Evolutionary conservation across 2,888 invertebrate species (phyloP).

Genomic region (Pseudococcus viburni): DNA sequence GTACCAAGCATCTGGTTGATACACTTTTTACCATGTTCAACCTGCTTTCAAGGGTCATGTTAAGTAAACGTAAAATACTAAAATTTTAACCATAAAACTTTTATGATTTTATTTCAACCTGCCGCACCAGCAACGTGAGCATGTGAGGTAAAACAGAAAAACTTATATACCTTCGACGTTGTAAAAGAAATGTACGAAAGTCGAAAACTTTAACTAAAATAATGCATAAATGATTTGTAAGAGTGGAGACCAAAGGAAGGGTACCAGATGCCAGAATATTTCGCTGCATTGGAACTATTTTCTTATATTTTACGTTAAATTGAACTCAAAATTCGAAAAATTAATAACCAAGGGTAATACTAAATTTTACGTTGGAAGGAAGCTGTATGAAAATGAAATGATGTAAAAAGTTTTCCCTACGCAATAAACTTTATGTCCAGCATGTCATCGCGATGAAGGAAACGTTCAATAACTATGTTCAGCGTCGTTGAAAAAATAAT

Average conservation of each 20-base stretch:
- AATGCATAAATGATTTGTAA: background rate
- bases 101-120: slow-evolving; percentile 41
- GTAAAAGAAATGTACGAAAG: background rate
- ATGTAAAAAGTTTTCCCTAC: background rate
- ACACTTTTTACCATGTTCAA: slow-evolving; percentile 37
- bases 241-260: background rate
- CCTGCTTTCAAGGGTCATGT: slow-evolving; percentile 39
- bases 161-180: background rate
- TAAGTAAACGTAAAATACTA: slow-evolving; percentile 40
- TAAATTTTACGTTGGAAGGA: too few relatives aligned
- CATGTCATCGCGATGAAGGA: background rate
- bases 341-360: background rate
- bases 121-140: background rate
- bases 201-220: slow-evolving; percentile 14
- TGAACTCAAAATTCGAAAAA: background rate
- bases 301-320: background rate
- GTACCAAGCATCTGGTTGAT: slow-evolving; percentile 39
- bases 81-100: slow-evolving; percentile 44
- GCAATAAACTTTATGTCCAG: background rate
- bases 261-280: background rate
- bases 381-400: background rate
- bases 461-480: background rate
- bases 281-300: background rate
- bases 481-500: background rate
- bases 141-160: background rate